Conservation (phyloP, 2,113 vertebrate genomes). For the Aix galericulata region DNA sequence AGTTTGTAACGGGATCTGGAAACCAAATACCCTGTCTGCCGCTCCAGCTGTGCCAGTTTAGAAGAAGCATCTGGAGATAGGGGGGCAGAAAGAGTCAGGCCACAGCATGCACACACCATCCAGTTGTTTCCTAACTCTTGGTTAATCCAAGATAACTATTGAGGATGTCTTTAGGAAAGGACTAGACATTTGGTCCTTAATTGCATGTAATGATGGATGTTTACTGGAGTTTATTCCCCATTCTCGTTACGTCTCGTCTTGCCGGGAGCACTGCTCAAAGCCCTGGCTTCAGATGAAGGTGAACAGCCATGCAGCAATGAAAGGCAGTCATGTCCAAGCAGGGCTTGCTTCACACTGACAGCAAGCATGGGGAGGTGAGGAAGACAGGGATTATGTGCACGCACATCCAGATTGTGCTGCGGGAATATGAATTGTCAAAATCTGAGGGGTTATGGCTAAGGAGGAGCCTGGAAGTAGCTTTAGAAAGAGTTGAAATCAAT, state of each 20-base stretch:
- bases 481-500: not conserved
- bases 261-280: not conserved
- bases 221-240: not conserved
- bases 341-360: not conserved
- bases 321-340: not conserved
- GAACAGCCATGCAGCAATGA: not conserved
- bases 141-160: not conserved
- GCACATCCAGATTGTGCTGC: not conserved
- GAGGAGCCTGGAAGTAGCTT: not conserved
- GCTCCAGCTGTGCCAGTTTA: fast-evolving
- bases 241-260: not conserved
- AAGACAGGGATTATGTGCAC: not conserved
- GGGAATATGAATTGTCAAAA: not conserved
- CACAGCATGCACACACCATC: fast-evolving
- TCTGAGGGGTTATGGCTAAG: not conserved
- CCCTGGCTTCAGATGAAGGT: not conserved
- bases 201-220: not conserved
- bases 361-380: not conserved
- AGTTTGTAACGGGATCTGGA: not conserved
- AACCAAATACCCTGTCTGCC: not conserved
- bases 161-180: not conserved
- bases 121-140: not conserved
- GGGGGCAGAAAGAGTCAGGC: not conserved
- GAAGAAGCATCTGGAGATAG: not conserved
- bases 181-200: not conserved